Evolutionary conservation across 2,113 vertebrate species (phyloP).

Genomic region (Leptosomus discolor): DNA sequence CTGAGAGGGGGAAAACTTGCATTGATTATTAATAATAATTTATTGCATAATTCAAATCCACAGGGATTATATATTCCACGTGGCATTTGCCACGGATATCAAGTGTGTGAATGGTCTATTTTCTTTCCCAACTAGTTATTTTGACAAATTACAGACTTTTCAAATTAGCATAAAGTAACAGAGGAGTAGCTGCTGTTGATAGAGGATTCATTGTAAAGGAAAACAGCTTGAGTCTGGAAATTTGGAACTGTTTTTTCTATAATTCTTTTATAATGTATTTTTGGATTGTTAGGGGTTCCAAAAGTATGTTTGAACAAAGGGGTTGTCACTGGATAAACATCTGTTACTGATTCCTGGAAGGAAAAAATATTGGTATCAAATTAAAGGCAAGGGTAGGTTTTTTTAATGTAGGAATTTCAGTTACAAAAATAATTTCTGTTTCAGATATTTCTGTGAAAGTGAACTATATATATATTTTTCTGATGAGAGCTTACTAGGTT

Average conservation of each 20-base stretch:
- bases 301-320: background rate
- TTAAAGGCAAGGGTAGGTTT: background rate
- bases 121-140: background rate
- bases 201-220: background rate
- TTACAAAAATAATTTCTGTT: background rate
- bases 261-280: background rate
- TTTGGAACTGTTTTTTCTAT: background rate
- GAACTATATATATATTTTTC: background rate
- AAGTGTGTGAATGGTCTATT: background rate
- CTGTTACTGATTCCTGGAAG: background rate
- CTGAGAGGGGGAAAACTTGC: background rate
- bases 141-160: background rate
- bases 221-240: background rate
- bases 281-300: background rate
- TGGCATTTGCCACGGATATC: background rate
- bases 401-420: background rate
- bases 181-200: background rate
- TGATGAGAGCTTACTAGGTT: background rate
- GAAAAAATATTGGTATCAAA: background rate
- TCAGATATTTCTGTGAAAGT: background rate
- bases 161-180: background rate
- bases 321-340: background rate
- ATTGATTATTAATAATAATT: background rate
- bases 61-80: fast-evolving
- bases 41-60: background rate